Percentiles rank a stretch among this genome's conserved stretches.
These are phyloP conservation scores for Drosophila rubida DNA, from an alignment of 2,888 invertebrate genomes.

Conservation along the genomic window DNA sequence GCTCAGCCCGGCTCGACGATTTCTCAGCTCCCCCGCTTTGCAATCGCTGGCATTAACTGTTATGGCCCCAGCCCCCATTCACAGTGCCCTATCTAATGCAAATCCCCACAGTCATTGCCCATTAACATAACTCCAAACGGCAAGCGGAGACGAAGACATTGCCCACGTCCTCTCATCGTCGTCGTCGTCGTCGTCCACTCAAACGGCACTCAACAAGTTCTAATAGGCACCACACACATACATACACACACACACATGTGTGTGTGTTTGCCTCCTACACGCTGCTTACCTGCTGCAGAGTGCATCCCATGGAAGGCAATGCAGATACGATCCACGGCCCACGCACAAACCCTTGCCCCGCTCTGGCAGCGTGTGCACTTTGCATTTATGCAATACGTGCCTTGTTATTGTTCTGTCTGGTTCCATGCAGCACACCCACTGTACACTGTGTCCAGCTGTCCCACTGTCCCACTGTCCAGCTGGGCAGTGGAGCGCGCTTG, in stretches of 20 bases:
- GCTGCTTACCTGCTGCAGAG: slow-evolving; percentile 30
- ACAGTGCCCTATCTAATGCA: slow-evolving; percentile 73
- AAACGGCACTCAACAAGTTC: slow-evolving; percentile 76
- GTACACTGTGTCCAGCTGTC: neutral
- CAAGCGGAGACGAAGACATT: slow-evolving; percentile 19
- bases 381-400: slow-evolving; percentile 80
- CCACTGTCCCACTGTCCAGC: slow-evolving; percentile 24
- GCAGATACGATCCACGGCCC: slow-evolving; percentile 43
- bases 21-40: neutral
- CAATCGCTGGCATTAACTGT: slow-evolving; percentile 58
- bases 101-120: slow-evolving; percentile 77
- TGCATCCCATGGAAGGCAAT: slow-evolving; percentile 18
- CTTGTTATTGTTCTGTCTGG: slow-evolving; percentile 76
- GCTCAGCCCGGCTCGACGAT: neutral
- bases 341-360: slow-evolving; percentile 46
- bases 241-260: slow-evolving; percentile 6
- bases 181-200: slow-evolving; percentile 62
- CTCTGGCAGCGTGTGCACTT: slow-evolving; percentile 50
- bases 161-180: slow-evolving; percentile 64
- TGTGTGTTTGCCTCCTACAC: slow-evolving; percentile 44
- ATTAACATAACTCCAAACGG: slow-evolving; percentile 73
- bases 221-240: slow-evolving; percentile 60
- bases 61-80: slow-evolving; percentile 48
- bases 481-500: slow-evolving; percentile 68
- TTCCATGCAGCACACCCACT: slow-evolving; percentile 46